Conservation (phyloP, 2,113 vertebrate species). For the Cynopterus brachyotis region DNA sequence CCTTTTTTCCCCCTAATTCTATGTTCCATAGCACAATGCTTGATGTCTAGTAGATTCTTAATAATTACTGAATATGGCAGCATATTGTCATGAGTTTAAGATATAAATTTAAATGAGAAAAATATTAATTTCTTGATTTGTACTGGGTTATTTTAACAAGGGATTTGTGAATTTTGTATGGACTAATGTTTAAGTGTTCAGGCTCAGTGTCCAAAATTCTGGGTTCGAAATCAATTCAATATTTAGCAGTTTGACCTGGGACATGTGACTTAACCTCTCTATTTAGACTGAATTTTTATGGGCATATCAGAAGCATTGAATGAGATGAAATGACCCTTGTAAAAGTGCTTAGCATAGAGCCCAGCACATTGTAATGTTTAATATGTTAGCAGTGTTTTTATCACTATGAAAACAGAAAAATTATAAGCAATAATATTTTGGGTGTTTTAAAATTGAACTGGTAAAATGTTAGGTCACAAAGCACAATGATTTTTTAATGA, state of each 20-base stretch:
- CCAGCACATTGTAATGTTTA: background rate
- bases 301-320: background rate
- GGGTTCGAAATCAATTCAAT: background rate
- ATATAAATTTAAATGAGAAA: conserved; percentile 5
- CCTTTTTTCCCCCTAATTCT: background rate
- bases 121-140: background rate
- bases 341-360: background rate
- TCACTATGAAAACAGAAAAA: background rate
- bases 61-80: conserved; percentile 16
- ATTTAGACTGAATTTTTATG: background rate
- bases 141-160: background rate
- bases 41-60: background rate
- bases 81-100: background rate
- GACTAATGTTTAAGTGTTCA: background rate
- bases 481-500: background rate
- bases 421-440: conserved; percentile 3
- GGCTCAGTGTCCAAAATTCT: background rate
- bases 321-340: background rate
- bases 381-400: background rate
- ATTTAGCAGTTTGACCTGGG: background rate
- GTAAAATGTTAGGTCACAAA: background rate
- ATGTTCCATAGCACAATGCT: background rate
- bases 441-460: background rate
- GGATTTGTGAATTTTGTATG: background rate
- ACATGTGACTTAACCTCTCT: background rate